These are phyloP conservation scores for Macrotrachela quadricornifera DNA, from an alignment of 1,140 invertebrate species.

Conservation along the genomic window DNA sequence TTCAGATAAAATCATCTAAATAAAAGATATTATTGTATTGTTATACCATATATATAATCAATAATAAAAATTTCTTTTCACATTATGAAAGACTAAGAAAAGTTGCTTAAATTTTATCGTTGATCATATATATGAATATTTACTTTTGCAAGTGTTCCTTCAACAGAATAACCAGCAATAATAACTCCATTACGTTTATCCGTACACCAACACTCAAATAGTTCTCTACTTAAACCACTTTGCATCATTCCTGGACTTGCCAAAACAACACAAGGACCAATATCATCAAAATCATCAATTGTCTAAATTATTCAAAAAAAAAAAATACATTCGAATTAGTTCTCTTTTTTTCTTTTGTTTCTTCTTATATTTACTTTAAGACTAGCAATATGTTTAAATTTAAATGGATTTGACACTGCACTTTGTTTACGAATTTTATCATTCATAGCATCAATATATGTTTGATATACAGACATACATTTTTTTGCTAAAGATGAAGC, in stretches of 20 bases:
- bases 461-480: slow-evolving; percentile 99
- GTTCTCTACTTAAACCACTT: slow-evolving; percentile 77
- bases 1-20: background rate
- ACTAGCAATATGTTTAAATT: slow-evolving; percentile 95
- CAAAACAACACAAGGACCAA: slow-evolving; percentile 95
- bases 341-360: slow-evolving; percentile 45
- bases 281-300: slow-evolving; percentile 97
- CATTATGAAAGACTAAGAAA: background rate
- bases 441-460: slow-evolving; percentile 98
- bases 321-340: slow-evolving; percentile 2
- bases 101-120: background rate
- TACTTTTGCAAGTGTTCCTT: slow-evolving; percentile 81
- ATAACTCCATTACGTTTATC: slow-evolving; percentile 93
- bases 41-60: background rate
- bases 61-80: background rate
- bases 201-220: slow-evolving; percentile 96
- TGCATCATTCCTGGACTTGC: slow-evolving; percentile 99
- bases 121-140: background rate
- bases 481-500: slow-evolving; percentile 95
- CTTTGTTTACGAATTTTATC: slow-evolving; percentile 84
- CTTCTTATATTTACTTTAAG: slow-evolving; percentile 47
- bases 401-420: slow-evolving; percentile 92
- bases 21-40: background rate
- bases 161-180: slow-evolving; percentile 95
- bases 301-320: slow-evolving; percentile 37